Conservation (phyloP, 2,888 invertebrate species). For the Leucania comma region DNA sequence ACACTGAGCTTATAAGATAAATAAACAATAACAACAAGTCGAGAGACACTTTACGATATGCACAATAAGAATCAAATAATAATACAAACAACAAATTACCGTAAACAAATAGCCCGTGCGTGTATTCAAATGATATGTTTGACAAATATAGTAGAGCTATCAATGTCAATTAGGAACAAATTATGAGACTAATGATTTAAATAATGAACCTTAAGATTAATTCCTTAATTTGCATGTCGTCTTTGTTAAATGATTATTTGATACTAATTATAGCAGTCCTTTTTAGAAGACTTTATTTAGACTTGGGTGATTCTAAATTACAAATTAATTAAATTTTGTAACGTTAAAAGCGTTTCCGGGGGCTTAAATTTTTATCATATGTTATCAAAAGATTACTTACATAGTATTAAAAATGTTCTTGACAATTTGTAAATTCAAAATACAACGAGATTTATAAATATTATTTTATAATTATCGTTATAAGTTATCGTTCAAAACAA, state of each 20-base stretch:
- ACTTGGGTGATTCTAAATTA: conserved; percentile 12
- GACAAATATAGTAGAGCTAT: conserved; percentile 36
- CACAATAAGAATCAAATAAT: conserved; percentile 28
- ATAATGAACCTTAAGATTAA: conserved; percentile 26
- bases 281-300: conserved; percentile 2
- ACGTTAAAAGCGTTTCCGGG: conserved; percentile 12
- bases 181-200: conserved; percentile 24
- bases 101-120: neutral
- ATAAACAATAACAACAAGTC: conserved; percentile 45
- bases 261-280: neutral
- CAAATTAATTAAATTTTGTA: conserved; percentile 21
- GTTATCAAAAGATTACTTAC: conserved; percentile 20
- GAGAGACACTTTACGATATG: conserved; percentile 26
- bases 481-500: conserved; percentile 54
- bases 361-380: conserved; percentile 13
- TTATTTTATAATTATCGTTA: no score
- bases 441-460: conserved; percentile 4
- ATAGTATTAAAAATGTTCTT: conserved; percentile 27
- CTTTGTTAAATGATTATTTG: neutral
- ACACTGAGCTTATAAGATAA: conserved; percentile 47
- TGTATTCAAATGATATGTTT: conserved; percentile 13
- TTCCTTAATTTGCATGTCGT: conserved; percentile 1
- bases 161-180: conserved; percentile 51
- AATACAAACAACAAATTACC: conserved; percentile 20
- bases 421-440: conserved; percentile 18